Evolutionary conservation across 2,888 invertebrate species (phyloP).

Genomic region (Sialis fuliginosa): DNA sequence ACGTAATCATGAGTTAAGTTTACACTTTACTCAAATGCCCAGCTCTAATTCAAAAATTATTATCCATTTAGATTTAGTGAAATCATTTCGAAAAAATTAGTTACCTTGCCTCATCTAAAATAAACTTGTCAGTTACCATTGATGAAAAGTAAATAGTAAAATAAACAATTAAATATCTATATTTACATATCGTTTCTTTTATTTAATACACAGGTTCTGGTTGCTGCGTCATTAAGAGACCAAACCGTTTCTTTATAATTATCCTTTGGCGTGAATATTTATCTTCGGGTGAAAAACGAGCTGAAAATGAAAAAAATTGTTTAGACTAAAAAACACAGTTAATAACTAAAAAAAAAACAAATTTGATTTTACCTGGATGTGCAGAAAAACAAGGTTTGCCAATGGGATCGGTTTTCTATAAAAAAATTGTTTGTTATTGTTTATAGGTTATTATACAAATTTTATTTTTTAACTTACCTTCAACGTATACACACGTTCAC

Average conservation of each 20-base stretch:
- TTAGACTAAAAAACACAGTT: constrained; percentile 4
- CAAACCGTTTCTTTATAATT: constrained; percentile 77
- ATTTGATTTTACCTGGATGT: constrained; percentile 49
- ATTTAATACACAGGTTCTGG: constrained; percentile 48
- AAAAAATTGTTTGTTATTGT: constrained; percentile 16
- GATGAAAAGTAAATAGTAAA: too few species aligned
- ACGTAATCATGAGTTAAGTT: too few species aligned
- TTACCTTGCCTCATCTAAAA: too few species aligned
- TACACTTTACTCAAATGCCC: too few species aligned
- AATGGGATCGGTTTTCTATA: constrained; percentile 59
- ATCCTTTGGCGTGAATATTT: constrained; percentile 80
- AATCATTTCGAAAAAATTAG: too few species aligned
- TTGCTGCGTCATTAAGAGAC: constrained; percentile 69
- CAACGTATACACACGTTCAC: constrained; percentile 70
- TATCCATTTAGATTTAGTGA: too few species aligned
- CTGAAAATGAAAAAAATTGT: constrained; percentile 29
- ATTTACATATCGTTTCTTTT: too few species aligned
- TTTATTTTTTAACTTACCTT: constrained; percentile 40
- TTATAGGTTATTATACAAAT: neutral
- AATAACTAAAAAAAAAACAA: neutral
- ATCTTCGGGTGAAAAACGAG: constrained; percentile 90
- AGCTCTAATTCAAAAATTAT: too few species aligned
- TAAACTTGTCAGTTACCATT: too few species aligned
- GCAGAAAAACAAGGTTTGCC: constrained; percentile 75
- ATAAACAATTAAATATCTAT: too few species aligned